Base-by-base conservation (phyloP, 2,888 invertebrate genomes). In the Caenorhabditis doughertyi region DNA sequence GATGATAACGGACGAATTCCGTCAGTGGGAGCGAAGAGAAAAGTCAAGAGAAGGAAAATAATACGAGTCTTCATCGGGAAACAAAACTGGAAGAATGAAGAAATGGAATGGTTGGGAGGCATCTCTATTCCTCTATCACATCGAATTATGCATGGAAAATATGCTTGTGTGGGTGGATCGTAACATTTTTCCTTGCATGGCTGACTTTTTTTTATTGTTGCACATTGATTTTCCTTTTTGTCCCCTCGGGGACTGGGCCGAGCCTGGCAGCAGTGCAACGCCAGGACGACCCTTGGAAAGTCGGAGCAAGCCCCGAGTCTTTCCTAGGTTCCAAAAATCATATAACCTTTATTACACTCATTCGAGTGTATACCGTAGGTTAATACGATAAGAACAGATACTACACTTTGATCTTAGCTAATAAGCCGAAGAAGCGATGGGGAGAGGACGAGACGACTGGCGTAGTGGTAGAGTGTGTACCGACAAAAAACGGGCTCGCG, bases 321-420 rank as follows among this genome's bases (percentile, higher is more conserved):
- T 71, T 64, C 65, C 74, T 74, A 74, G 56, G 35, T 65, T 67
- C 65, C 74, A 74, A 74, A 74, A 74, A 74, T 74, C 56, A 67
- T 74, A 74, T 74, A 74, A 74, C 80, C 80, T 80, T 70, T 60
- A 80, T 80, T 80, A 80, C 80, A 80, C 67, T 80, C 80, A 73
- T 68, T 80, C 65, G 80, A 80, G 62, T 80, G 81, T 81, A 81
- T 82, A 82, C 77, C 77, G 82, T 77, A 82, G 82, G 82, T 82
- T 82, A 82, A 82, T 82, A 82, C 82, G 82, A 82, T 82, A 82
- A 82, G 82, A 82, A 82, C 82, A 77, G 82, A 77, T 82, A 82
- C 81, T 81, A 81, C 76, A 81, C 76, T 77, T 81, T 81, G 81
- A 81, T 81, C 81, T 81, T 81, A 81, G 81, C 81, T 76, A 81